Percentiles rank a stretch among this genome's conserved stretches.
phyloP scores from a whole-genome alignment of 2,888 invertebrate genomes.

The Campoplex nolae region DNA sequence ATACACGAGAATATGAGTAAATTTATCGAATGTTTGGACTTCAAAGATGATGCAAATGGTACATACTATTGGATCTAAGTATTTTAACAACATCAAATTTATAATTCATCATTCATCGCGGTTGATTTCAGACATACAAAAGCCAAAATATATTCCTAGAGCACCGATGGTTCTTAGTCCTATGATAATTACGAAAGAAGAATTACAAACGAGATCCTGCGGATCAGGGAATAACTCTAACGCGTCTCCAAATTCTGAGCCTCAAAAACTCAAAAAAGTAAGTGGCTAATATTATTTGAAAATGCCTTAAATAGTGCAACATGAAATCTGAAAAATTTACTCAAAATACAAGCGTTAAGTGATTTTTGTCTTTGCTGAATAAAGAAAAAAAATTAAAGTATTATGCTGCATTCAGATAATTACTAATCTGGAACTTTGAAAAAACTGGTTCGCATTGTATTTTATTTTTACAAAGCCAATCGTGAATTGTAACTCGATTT shows the following conservation, averaged over 20 bases:
- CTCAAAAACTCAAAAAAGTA: slow-evolving; percentile 48
- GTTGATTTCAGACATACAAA: slow-evolving; percentile 46
- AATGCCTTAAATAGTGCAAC: neutral
- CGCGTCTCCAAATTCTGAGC: slow-evolving; percentile 1
- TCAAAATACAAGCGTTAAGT: neutral
- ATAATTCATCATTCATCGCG: neutral
- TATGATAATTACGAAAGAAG: slow-evolving; percentile 29
- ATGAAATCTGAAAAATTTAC: neutral
- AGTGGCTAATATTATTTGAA: neutral
- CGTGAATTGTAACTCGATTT: neutral
- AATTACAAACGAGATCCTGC: slow-evolving; percentile 44
- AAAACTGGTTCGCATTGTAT: neutral
- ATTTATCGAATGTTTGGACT: slow-evolving; percentile 54
- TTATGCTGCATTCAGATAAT: neutral
- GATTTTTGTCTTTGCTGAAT: neutral
- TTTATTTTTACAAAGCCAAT: neutral
- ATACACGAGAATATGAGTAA: slow-evolving; percentile 81
- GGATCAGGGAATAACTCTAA: slow-evolving; percentile 26
- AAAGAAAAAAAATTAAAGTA: neutral
- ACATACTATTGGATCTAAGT: neutral
- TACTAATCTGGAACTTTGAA: neutral
- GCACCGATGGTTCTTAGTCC: slow-evolving; percentile 77
- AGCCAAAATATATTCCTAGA: slow-evolving; percentile 72
- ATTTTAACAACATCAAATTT: neutral
- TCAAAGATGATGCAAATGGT: slow-evolving; percentile 51